Evolutionary conservation across 2,888 invertebrate species (phyloP).

Genomic region (Torymus texanus): DNA sequence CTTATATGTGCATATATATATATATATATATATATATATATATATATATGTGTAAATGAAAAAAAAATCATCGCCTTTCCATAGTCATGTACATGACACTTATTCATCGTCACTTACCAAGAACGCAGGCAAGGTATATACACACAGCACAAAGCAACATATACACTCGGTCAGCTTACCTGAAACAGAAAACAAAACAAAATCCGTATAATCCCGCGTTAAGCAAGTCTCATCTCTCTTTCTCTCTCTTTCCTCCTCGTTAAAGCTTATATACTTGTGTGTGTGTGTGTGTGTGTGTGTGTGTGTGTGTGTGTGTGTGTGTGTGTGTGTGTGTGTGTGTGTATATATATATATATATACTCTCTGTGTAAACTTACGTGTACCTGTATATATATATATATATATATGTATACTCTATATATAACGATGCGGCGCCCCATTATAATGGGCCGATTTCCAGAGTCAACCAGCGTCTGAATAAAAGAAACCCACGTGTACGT

Average conservation of each 20-base stretch:
- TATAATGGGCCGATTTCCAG: constrained; percentile 11
- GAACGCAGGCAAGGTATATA: background rate
- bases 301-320: too few species aligned
- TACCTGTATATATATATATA: background rate
- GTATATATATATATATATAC: background rate
- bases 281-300: too few species aligned
- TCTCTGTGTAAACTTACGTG: too few species aligned
- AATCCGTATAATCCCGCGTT: constrained; percentile 5
- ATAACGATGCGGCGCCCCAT: constrained; percentile 3
- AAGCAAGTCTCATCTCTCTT: background rate
- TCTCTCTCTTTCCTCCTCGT: background rate
- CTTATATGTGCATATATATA: too few species aligned
- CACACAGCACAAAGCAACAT: constrained; percentile 2
- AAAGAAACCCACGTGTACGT: constrained; percentile 12
- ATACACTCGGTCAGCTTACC: constrained; percentile 17
- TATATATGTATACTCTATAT: background rate
- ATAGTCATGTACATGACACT: too few species aligned
- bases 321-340: too few species aligned
- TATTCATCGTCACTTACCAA: background rate
- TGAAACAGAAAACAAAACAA: constrained; percentile 19
- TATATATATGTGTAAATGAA: too few species aligned
- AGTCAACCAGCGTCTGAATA: constrained; percentile 19
- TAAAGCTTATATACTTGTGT: background rate
- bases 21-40: too few species aligned
- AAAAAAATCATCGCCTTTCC: too few species aligned